Evolutionary conservation across 2,888 invertebrate genomes (phyloP).

Genomic region (Thera britannica): DNA sequence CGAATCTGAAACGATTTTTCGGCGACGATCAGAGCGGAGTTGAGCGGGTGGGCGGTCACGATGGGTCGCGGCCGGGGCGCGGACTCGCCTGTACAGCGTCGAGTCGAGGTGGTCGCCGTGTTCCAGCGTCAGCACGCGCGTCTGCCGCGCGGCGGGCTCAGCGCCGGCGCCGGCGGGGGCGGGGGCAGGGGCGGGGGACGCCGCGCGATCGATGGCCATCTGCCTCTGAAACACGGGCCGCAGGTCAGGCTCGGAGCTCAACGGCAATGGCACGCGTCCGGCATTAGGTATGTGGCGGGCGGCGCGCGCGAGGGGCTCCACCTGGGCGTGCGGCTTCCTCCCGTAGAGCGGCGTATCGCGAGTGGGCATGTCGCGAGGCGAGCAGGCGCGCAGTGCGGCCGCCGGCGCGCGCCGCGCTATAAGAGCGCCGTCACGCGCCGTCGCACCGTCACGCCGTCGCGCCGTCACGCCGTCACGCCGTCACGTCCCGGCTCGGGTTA

Average conservation of each 20-base stretch:
- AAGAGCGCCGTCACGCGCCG: conserved; percentile 12
- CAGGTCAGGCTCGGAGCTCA: background rate
- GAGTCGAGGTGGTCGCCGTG: conserved; percentile 92
- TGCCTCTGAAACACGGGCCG: conserved; percentile 60
- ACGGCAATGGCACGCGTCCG: background rate
- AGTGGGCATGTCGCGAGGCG: conserved; percentile 45
- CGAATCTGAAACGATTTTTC: conserved; percentile 75
- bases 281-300: background rate
- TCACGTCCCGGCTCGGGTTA: conserved; percentile 28
- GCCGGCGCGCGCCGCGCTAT: conserved; percentile 13
- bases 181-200: conserved; percentile 34
- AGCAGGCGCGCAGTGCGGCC: conserved; percentile 4
- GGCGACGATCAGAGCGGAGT: background rate
- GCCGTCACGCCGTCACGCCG: conserved; percentile 14
- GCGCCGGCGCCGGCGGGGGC: conserved; percentile 27
- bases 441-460: conserved; percentile 7
- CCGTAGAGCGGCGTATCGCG: conserved; percentile 62
- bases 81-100: conserved; percentile 84
- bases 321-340: conserved; percentile 66
- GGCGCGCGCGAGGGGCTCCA: conserved; percentile 39
- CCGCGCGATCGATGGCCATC: conserved; percentile 59
- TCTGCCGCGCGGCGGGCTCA: conserved; percentile 42
- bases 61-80: background rate
- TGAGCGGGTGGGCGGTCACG: background rate
- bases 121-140: conserved; percentile 88